Conservation (phyloP, 2,888 invertebrate genomes). For the Sialis fuliginosa region DNA sequence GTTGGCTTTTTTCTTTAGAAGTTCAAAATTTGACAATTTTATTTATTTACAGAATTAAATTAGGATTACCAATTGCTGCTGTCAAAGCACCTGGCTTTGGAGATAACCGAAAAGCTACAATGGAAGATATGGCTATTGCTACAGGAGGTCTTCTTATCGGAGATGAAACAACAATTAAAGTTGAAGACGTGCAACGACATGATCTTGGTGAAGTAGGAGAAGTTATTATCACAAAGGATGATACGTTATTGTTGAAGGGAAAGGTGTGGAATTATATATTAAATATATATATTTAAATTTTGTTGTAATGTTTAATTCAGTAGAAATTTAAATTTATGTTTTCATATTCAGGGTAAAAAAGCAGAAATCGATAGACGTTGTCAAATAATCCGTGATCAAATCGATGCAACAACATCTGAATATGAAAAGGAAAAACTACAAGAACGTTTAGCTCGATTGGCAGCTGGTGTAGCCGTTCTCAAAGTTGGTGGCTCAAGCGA, state of each 20-base stretch:
- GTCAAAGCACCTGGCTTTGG: conserved; percentile 33
- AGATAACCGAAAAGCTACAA: conserved; percentile 28
- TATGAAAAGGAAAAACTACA: conserved; percentile 31
- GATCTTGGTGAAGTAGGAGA: conserved; percentile 28
- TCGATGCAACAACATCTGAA: conserved; percentile 26
- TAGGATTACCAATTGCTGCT: conserved; percentile 29
- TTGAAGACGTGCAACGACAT: conserved; percentile 24
- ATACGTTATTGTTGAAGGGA: conserved; percentile 27
- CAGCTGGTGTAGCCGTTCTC: conserved; percentile 29
- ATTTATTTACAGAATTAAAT: conserved; percentile 19
- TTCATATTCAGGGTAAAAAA: conserved; percentile 19
- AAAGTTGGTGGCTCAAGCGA: conserved; percentile 31
- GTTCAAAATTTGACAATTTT: background rate
- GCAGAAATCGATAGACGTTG: conserved; percentile 24
- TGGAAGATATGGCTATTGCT: conserved; percentile 28
- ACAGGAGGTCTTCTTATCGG: conserved; percentile 28
- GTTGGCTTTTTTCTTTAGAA: conserved; percentile 1
- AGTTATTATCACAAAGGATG: conserved; percentile 29
- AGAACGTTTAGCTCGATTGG: conserved; percentile 28
- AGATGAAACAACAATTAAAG: conserved; percentile 26
- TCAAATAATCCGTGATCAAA: conserved; percentile 26
- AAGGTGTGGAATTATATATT: conserved; percentile 10
- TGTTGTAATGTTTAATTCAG: background rate
- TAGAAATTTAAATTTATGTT: background rate
- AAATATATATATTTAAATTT: background rate